Conservation (phyloP, 2,797 vertebrate genomes). For the Chaunax sp. region DNA sequence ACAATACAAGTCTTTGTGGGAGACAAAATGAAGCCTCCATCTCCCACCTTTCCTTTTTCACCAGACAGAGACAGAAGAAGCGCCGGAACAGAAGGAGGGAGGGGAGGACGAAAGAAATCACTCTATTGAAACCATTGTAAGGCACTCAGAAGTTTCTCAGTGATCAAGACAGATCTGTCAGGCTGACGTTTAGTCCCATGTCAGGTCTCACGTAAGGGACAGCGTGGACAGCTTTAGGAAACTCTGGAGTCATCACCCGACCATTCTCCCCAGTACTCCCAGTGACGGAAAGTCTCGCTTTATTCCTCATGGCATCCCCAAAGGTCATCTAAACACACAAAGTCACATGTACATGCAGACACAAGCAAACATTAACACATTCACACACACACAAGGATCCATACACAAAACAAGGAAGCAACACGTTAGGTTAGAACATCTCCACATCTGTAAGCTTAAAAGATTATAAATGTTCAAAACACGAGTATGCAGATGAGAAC, state of each 20-base stretch:
- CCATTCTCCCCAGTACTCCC: constrained; percentile 99
- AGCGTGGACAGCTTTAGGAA: constrained; percentile 99
- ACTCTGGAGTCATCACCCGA: constrained; percentile 98
- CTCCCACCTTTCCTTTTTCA: constrained; percentile 85
- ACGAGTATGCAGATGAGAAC: constrained; percentile 78
- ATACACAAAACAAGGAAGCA: constrained; percentile 61
- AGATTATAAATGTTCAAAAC: constrained; percentile 72
- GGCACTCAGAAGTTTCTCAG: constrained; percentile 99
- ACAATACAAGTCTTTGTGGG: constrained; percentile 88
- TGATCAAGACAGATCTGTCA: constrained; percentile 99
- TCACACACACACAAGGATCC: constrained; percentile 38
- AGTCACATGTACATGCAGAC: constrained; percentile 53
- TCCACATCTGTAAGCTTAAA: constrained; percentile 56
- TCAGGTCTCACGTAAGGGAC: constrained; percentile 97
- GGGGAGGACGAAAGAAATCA: constrained; percentile 30
- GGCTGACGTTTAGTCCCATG: constrained; percentile 99
- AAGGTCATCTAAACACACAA: constrained; percentile 92
- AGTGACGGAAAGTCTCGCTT: constrained; percentile 98
- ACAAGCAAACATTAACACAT: constrained; percentile 40
- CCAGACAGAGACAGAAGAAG: constrained; percentile 66
- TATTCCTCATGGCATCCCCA: constrained; percentile 95
- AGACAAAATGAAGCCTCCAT: constrained; percentile 82
- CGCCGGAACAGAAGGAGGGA: constrained; percentile 43
- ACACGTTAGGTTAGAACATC: constrained; percentile 53
- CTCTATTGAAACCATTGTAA: constrained; percentile 93